Conservation (phyloP, 1,140 invertebrate genomes). For the Hylyphantes graminicola region DNA sequence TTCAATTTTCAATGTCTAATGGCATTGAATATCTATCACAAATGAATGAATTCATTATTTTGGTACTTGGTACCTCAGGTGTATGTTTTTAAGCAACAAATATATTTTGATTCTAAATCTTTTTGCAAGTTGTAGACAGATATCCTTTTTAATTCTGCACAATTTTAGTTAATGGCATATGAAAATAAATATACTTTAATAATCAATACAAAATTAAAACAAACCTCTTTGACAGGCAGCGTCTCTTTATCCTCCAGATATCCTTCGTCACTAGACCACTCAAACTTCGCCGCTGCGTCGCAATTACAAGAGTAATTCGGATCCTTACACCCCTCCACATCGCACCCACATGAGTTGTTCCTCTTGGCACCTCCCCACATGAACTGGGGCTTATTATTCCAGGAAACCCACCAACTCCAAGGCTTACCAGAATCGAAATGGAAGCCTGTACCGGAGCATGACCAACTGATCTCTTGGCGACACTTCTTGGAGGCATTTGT, state of each 20-base stretch:
- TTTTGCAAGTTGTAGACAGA: no score
- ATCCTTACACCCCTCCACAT: constrained; percentile 22
- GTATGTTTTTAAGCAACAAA: no score
- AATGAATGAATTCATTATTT: no score
- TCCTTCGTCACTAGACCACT: constrained; percentile 61
- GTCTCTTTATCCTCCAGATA: constrained; percentile 58
- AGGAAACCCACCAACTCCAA: constrained; percentile 60
- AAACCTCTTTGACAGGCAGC: constrained; percentile 60
- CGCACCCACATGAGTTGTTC: constrained; percentile 59
- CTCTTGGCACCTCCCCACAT: constrained; percentile 59
- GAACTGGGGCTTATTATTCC: constrained; percentile 56
- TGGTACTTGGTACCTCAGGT: no score
- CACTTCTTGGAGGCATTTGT: constrained; percentile 61
- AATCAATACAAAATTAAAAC: not conserved
- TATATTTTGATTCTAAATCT: no score
- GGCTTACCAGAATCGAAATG: constrained; percentile 61
- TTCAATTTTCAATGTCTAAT: no score
- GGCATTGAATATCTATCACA: no score
- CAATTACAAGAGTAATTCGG: constrained; percentile 61
- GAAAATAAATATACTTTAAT: no score
- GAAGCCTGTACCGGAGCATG: constrained; percentile 62
- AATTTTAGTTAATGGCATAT: no score
- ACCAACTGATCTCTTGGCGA: constrained; percentile 62
- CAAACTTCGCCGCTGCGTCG: constrained; percentile 53
- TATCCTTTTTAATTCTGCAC: no score